phyloP scores from a whole-genome alignment of 2,113 vertebrate genomes.

The Butorides virescens region DNA sequence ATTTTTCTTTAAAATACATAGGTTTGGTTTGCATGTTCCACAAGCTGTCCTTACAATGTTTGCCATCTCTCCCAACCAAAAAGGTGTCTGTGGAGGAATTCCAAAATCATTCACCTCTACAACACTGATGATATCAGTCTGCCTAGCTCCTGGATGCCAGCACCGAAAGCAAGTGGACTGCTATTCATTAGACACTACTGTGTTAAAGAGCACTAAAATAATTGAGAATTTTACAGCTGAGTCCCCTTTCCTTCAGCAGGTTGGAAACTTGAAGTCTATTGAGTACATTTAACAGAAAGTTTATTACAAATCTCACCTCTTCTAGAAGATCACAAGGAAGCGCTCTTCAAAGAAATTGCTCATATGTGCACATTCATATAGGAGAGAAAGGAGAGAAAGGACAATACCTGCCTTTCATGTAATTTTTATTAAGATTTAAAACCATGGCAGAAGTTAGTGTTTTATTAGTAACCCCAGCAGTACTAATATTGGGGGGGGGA shows the following conservation, averaged over 20 bases:
- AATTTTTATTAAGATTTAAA: not conserved
- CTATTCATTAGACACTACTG: not conserved
- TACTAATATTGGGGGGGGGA: not conserved
- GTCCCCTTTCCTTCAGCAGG: not conserved
- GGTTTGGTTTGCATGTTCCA: not conserved
- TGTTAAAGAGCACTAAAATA: not conserved
- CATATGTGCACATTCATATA: not conserved
- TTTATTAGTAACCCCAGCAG: not conserved
- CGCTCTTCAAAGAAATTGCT: not conserved
- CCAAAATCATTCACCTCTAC: not conserved
- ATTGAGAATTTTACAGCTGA: not conserved
- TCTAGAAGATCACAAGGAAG: not conserved
- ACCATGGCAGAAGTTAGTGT: not conserved
- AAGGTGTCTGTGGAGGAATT: not conserved
- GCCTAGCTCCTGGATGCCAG: not conserved
- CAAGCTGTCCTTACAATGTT: not conserved
- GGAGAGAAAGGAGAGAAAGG: not conserved
- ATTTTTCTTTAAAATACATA: accelerated
- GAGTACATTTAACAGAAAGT: not conserved
- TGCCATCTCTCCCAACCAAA: not conserved
- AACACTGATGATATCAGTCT: not conserved
- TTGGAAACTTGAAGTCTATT: not conserved
- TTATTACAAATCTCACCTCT: not conserved
- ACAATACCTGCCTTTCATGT: not conserved
- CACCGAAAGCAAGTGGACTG: not conserved